Conservation (phyloP, 2,113 vertebrate genomes). For the Suncus etruscus region DNA sequence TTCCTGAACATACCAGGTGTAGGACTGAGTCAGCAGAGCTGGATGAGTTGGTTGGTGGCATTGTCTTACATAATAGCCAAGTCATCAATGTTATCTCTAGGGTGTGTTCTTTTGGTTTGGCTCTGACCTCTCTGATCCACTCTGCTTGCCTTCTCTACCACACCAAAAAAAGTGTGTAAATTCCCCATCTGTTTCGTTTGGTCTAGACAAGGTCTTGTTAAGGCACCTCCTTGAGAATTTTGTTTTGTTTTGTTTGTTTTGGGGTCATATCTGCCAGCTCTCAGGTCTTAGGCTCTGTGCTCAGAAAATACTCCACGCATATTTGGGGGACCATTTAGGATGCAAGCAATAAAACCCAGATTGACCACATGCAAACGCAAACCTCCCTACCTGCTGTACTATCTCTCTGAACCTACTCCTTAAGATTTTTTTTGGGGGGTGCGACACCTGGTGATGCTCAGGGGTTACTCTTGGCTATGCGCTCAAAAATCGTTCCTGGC, state of each 20-base stretch:
- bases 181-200: conserved; percentile 42
- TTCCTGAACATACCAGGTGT: background rate
- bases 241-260: background rate
- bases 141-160: background rate
- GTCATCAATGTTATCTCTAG: background rate
- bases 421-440: too few relatives aligned
- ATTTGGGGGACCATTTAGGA: too few relatives aligned
- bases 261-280: too few relatives aligned
- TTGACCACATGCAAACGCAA: too few relatives aligned
- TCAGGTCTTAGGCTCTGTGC: too few relatives aligned
- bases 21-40: background rate
- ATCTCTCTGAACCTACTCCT: too few relatives aligned
- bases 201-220: conserved; percentile 67
- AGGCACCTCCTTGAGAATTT: conserved; percentile 59
- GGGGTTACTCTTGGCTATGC: too few relatives aligned
- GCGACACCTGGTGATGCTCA: too few relatives aligned
- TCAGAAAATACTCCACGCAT: too few relatives aligned
- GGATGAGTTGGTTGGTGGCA: background rate
- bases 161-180: background rate
- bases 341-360: too few relatives aligned
- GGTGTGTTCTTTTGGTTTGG: background rate
- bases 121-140: background rate
- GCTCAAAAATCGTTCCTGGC: too few relatives aligned
- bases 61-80: background rate
- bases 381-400: too few relatives aligned